Evolutionary conservation across 1,140 invertebrate genomes (phyloP).

Genomic region (Eriosoma lanigerum): DNA sequence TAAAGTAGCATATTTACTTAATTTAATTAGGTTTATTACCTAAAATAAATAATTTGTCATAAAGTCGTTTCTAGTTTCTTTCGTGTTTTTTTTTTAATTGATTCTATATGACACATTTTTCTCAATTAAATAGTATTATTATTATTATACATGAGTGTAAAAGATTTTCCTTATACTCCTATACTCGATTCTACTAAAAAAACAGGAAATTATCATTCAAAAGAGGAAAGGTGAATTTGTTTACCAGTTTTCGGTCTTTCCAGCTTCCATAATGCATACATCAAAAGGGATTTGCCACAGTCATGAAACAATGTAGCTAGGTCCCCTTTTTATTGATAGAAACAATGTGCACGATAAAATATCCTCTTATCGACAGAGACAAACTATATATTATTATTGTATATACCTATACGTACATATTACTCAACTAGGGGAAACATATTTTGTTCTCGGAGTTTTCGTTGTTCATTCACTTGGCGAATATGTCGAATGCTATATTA

Average conservation of each 20-base stretch:
- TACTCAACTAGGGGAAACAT: neutral
- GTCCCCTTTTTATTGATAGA: neutral
- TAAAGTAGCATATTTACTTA: too few species aligned
- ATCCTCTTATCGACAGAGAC: constrained; percentile 1
- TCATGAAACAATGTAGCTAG: constrained; percentile 40
- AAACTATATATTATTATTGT: neutral
- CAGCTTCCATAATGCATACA: neutral
- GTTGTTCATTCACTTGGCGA: constrained; percentile 2
- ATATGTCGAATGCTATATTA: neutral
- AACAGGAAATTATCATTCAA: too few species aligned
- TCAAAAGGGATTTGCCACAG: neutral
- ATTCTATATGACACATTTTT: too few species aligned
- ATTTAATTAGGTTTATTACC: too few species aligned
- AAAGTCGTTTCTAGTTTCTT: too few species aligned
- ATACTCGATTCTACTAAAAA: too few species aligned
- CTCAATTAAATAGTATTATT: too few species aligned
- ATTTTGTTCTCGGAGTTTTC: neutral
- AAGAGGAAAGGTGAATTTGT: neutral
- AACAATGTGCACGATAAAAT: constrained; percentile 15
- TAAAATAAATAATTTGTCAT: too few species aligned
- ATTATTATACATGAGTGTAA: too few species aligned
- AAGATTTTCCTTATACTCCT: too few species aligned
- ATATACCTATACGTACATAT: too few species aligned
- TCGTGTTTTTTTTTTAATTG: too few species aligned
- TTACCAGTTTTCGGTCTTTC: neutral